Conservation (phyloP, 2,888 invertebrate genomes). For the Orchesellides sinensis region DNA sequence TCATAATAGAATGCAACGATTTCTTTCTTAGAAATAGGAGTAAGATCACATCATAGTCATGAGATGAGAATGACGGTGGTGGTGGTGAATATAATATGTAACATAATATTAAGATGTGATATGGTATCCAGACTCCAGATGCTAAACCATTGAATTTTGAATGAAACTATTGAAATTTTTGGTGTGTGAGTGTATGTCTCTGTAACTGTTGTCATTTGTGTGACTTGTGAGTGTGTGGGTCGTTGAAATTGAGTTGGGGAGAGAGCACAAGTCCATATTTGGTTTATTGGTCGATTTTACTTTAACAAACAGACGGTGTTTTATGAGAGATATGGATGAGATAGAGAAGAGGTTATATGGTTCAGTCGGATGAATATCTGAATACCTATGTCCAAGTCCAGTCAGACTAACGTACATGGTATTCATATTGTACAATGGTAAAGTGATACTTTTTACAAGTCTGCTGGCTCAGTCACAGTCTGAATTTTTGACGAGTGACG, state of each 20-base stretch:
- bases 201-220: neutral
- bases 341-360: constrained; percentile 22
- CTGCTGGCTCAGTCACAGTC: no score
- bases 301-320: neutral
- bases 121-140: neutral
- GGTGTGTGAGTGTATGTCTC: neutral
- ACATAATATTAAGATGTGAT: neutral
- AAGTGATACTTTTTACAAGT: constrained; percentile 55
- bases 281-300: constrained; percentile 60
- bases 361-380: neutral
- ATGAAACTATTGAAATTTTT: neutral
- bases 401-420: neutral
- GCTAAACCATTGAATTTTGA: neutral
- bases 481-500: no score
- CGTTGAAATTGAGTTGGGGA: constrained; percentile 49
- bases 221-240: constrained; percentile 50
- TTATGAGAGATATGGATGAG: neutral
- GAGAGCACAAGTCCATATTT: constrained; percentile 62
- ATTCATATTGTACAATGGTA: constrained; percentile 5
- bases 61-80: neutral
- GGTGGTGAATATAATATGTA: neutral
- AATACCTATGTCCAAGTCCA: no score
- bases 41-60: no score
- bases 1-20: no score
- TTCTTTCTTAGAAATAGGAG: no score